These are phyloP conservation scores for Caenorhabditis afra DNA, from an alignment of 2,888 invertebrate species.

Conservation along the genomic window DNA sequence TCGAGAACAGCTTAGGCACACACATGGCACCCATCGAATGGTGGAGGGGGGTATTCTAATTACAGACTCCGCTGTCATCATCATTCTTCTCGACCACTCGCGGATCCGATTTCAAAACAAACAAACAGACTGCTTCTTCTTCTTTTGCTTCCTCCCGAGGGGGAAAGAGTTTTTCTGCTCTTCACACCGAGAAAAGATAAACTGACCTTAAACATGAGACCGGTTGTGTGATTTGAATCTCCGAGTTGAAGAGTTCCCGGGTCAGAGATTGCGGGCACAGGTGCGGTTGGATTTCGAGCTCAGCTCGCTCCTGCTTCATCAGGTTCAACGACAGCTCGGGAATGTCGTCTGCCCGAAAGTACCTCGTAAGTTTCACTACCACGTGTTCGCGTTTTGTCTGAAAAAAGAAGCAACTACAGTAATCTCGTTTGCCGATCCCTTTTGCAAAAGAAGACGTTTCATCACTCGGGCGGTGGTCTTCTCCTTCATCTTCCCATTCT, in stretches of 20 bases:
- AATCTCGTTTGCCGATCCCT: not conserved
- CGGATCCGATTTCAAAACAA: constrained; percentile 41
- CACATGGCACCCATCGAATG: constrained; percentile 5
- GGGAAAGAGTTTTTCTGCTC: not conserved
- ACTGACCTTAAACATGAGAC: constrained; percentile 83
- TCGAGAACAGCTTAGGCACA: not conserved
- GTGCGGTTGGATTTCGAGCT: constrained; percentile 56
- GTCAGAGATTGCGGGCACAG: constrained; percentile 51
- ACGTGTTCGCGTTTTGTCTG: constrained; percentile 83
- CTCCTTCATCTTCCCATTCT: not conserved
- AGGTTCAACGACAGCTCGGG: constrained; percentile 81
- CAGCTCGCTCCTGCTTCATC: constrained; percentile 69
- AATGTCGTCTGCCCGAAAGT: constrained; percentile 83
- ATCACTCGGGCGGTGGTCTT: not conserved
- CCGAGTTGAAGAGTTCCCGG: constrained; percentile 83
- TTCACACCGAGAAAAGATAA: not conserved
- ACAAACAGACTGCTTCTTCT: constrained; percentile 6
- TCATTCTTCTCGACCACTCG: constrained; percentile 26
- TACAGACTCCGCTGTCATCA: constrained; percentile 21
- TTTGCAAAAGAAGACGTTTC: not conserved
- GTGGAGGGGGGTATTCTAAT: constrained; percentile 31
- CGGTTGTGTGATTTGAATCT: constrained; percentile 83
- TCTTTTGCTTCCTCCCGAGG: not conserved
- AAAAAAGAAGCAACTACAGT: constrained; percentile 59
- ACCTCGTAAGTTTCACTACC: constrained; percentile 83